Conservation (phyloP, 2,797 vertebrate genomes). For the Anolis apletophallus region DNA sequence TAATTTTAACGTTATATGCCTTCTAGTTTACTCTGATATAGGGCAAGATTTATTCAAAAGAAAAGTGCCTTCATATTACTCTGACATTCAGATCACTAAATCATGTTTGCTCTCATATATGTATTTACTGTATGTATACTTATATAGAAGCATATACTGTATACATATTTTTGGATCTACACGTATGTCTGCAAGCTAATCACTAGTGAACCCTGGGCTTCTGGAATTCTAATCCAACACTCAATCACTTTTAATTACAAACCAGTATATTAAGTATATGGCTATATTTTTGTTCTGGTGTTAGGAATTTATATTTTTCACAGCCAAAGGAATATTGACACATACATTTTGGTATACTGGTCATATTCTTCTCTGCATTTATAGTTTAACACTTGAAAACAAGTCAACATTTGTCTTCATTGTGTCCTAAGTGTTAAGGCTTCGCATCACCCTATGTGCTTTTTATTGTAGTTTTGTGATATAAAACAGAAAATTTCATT, state of each 20-base stretch:
- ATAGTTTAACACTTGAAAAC: neutral
- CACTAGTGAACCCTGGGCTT: no score
- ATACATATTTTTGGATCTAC: no score
- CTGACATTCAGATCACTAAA: no score
- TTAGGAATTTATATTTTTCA: conserved; percentile 12
- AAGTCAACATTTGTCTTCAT: neutral
- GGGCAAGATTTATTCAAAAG: no score
- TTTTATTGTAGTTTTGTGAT: conserved; percentile 45
- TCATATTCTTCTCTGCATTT: conserved; percentile 23
- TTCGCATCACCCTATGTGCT: conserved; percentile 25
- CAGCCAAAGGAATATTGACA: neutral
- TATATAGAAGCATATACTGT: no score
- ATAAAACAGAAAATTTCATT: conserved; percentile 35
- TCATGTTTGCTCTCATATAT: no score
- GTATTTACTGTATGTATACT: no score
- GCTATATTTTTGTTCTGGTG: neutral
- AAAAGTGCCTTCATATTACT: no score
- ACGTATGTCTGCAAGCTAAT: no score
- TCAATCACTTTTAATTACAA: neutral
- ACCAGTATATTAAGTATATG: neutral
- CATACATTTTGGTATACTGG: neutral
- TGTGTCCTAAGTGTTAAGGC: neutral
- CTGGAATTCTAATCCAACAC: no score
- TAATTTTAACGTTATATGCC: no score
- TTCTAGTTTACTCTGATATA: no score